Percentiles rank a stretch among this genome's conserved stretches.
These are phyloP conservation scores for Tenodera sinensis DNA, from an alignment of 2,888 invertebrate genomes.

Conservation along the genomic window DNA sequence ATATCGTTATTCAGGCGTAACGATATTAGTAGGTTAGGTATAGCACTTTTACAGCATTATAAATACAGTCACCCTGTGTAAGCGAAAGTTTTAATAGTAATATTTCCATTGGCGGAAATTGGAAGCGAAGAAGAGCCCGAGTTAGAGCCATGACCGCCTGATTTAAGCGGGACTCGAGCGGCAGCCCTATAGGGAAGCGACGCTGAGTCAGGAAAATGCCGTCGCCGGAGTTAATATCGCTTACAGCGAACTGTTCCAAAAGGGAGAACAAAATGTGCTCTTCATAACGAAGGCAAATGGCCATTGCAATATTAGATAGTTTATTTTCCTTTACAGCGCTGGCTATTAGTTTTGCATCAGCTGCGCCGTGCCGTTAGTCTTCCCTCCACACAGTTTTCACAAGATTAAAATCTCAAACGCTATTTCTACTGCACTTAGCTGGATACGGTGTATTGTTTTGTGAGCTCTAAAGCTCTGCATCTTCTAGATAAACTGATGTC, in stretches of 20 bases:
- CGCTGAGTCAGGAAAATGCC: not conserved
- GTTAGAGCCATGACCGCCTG: not conserved
- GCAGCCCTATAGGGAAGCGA: not conserved
- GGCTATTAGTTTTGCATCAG: not conserved
- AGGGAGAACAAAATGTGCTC: not conserved
- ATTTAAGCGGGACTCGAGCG: not conserved
- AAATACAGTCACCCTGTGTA: no score
- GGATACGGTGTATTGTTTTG: not conserved
- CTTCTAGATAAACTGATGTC: not conserved
- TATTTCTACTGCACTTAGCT: not conserved
- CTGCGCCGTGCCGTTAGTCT: not conserved
- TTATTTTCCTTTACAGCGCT: not conserved
- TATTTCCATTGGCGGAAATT: no score
- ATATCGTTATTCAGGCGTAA: no score
- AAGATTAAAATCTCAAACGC: not conserved
- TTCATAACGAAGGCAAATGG: not conserved
- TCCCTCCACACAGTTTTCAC: not conserved
- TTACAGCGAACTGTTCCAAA: not conserved
- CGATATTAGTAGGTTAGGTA: no score
- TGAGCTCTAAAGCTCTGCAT: not conserved
- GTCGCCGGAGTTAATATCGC: not conserved
- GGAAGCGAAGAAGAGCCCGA: no score
- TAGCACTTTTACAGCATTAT: no score
- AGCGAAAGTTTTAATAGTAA: no score
- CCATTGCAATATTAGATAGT: not conserved